phyloP scores from a whole-genome alignment of 2,888 invertebrate genomes.

The Drosophila affinis region DNA sequence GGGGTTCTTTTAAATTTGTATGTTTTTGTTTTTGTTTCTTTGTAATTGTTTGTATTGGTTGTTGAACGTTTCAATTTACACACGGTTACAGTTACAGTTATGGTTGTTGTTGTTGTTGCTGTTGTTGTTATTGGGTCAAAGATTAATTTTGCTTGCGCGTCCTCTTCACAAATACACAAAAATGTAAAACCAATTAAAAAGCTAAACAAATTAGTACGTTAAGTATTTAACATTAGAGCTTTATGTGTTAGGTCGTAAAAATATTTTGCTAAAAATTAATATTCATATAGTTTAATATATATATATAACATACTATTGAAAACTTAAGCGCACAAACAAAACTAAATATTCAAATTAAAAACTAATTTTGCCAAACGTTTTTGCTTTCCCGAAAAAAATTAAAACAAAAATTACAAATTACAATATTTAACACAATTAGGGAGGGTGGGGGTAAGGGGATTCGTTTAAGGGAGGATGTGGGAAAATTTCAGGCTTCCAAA shows the following conservation, averaged over 20 bases:
- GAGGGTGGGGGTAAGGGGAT: background rate
- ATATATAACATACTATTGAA: conserved; percentile 76
- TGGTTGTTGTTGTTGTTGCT: conserved; percentile 6
- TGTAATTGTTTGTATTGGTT: conserved; percentile 27
- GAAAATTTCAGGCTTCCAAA: conserved; percentile 32
- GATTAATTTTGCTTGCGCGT: conserved; percentile 56
- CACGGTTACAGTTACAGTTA: conserved; percentile 59
- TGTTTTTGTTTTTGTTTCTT: conserved; percentile 40
- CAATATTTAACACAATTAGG: conserved; percentile 72
- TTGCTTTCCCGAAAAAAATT: conserved; percentile 80
- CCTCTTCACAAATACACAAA: conserved; percentile 64
- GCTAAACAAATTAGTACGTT: conserved; percentile 66
- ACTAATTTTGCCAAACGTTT: conserved; percentile 82
- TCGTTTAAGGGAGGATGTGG: conserved; percentile 13
- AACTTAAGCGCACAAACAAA: conserved; percentile 79
- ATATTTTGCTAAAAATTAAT: conserved; percentile 82
- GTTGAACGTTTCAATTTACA: conserved; percentile 55
- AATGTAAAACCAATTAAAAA: conserved; percentile 67
- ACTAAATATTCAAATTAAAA: conserved; percentile 75
- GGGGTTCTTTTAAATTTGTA: conserved; percentile 39
- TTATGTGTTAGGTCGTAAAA: conserved; percentile 66
- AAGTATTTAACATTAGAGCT: conserved; percentile 63
- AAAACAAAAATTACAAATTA: conserved; percentile 74
- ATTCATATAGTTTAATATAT: conserved; percentile 70
- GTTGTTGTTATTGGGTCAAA: conserved; percentile 44